Evolutionary conservation across 2,888 invertebrate genomes (phyloP), one percentile per base, ranked within the genome.

Genomic region (Lithophane leautieri): DNA sequence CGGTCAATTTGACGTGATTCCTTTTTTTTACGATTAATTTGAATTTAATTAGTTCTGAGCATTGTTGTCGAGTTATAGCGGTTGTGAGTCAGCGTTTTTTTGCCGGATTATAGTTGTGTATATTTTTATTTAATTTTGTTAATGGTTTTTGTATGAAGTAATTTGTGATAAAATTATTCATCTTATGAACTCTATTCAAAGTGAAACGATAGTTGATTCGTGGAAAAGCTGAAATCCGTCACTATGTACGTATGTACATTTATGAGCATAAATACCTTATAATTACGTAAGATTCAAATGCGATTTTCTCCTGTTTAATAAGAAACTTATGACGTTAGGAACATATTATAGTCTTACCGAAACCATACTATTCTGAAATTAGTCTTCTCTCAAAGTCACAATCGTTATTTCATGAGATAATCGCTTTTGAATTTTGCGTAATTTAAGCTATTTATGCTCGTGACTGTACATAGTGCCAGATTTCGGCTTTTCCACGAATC

Each of bases 1-100:
- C 95, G 95, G 95, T 95, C 95, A 95, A 96, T 96, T 96, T 96
- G 95, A 96, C 94, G 95, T 94, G 95, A 94, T 94, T 95, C 93
- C 91, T 90, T 95, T 95, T 79, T 94, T 94, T 93, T 91, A 92
- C 94, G 93, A 94, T 95, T 95, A 95, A 95, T 95, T 94, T 93
- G 93, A 94, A 93, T 95, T 96, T 96, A 96, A 96, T 96, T 96
- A 96, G 96, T 94, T 95, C 80, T 69, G 86, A 85, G 92, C 91
- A 92, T 91, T 94, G 92, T 91, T 91, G 89, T 88, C 81, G 88
- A 86, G 83, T 84, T 84, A 82, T 76, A 83, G 73, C 79, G 83
- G 86, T 83, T 74, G 76, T 82, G 85, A 81, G 77, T 68, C 54
- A 69, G 79, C 72, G 73, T 79, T 85, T 81, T 76, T 80, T 70